Conservation (phyloP, 2,113 vertebrate species). For the Cryptomyrus ogoouensis region DNA sequence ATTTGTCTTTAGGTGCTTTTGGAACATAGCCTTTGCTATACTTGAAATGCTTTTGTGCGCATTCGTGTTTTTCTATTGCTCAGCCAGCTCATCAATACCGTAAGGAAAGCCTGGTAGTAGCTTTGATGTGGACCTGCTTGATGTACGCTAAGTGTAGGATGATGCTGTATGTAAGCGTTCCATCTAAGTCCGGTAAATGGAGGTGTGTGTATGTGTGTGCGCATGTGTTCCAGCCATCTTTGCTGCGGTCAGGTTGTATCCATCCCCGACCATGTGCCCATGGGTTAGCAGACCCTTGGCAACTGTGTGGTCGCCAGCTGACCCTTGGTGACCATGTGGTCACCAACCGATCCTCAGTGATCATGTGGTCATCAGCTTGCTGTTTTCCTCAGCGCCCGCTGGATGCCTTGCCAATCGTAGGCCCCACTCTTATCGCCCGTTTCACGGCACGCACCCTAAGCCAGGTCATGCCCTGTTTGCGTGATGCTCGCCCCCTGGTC, state of each 20-base stretch:
- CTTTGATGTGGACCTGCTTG: not conserved
- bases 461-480: not conserved
- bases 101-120: constrained; percentile 19
- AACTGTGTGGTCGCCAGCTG: not conserved
- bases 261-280: not conserved
- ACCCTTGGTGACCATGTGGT: not conserved
- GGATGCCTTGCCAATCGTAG: constrained; percentile 7
- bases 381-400: not conserved
- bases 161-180: not conserved
- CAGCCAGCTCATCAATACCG: not conserved
- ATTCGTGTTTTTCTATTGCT: not conserved
- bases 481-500: not conserved
- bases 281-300: not conserved
- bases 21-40: constrained; percentile 10
- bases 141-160: constrained; percentile 11
- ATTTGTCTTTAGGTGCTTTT: constrained; percentile 19
- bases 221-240: not conserved
- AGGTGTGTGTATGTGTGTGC: constrained; percentile 1
- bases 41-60: constrained; percentile 20
- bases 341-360: not conserved
- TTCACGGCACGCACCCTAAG: not conserved
- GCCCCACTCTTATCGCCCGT: not conserved
- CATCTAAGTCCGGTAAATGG: not conserved
- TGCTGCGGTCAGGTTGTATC: not conserved
- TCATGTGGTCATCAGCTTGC: not conserved